A percentile compares a stretch with the other conserved stretches of the same genome.
phyloP scores from a whole-genome alignment of 2,113 vertebrate genomes.

The Isichthys henryi region DNA sequence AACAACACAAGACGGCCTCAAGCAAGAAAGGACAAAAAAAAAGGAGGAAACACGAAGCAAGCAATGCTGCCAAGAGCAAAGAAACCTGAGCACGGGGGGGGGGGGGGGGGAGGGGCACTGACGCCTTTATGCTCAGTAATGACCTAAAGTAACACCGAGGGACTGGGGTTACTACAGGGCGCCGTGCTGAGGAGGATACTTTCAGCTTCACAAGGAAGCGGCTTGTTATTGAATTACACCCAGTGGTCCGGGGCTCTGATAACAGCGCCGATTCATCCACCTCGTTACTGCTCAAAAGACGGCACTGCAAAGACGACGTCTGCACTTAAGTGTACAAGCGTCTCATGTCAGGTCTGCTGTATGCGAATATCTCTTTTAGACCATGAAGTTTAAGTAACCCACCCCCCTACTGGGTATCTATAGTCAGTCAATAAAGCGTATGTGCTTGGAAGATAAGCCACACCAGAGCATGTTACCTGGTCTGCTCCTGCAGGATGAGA shows the following conservation, averaged over 20 bases:
- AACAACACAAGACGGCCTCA: not conserved
- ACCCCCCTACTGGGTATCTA: not conserved
- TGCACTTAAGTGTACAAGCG: not conserved
- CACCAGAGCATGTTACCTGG: constrained; percentile 59
- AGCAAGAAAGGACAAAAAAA: not conserved
- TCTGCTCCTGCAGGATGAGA: constrained; percentile 95
- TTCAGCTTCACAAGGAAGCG: not conserved
- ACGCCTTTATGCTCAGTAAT: constrained; percentile 53
- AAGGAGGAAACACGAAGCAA: not conserved
- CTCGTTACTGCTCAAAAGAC: not conserved
- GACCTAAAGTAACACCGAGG: constrained; percentile 80
- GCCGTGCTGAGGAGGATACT: constrained; percentile 28
- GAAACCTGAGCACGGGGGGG: constrained; percentile 31
- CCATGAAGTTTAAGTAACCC: not conserved
- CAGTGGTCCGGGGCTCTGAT: not conserved
- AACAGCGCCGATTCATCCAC: not conserved
- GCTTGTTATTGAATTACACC: not conserved
- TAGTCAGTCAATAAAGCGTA: not conserved
- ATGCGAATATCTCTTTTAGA: not conserved
- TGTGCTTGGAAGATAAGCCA: constrained; percentile 16
- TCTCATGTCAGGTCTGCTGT: not conserved
- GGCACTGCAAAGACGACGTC: not conserved
- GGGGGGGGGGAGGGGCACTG: constrained; percentile 29
- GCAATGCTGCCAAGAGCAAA: constrained; percentile 14
- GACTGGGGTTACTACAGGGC: constrained; percentile 80